These are phyloP conservation scores for Anguilla pacifica DNA, from an alignment of 2,797 vertebrate species.

Conservation along the genomic window DNA sequence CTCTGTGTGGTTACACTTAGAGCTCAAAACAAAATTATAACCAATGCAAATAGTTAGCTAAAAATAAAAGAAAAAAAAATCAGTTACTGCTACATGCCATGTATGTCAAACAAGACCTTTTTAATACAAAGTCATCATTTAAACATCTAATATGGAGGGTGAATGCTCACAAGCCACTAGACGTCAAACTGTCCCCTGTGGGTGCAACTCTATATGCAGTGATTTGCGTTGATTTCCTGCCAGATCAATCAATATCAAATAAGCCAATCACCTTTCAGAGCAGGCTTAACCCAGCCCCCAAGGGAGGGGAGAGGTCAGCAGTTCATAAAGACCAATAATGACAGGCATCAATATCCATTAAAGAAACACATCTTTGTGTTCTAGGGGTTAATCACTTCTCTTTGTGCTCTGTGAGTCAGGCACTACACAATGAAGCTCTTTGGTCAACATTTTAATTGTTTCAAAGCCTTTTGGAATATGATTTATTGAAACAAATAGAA, in stretches of 20 bases:
- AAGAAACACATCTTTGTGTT: constrained; percentile 5
- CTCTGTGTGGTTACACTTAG: background rate
- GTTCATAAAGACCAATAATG: constrained; percentile 1
- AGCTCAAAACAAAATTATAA: background rate
- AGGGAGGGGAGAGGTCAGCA: background rate
- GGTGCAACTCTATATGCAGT: background rate
- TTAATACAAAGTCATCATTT: background rate
- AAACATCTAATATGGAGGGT: background rate
- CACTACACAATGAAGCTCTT: background rate
- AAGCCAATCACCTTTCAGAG: constrained; percentile 25
- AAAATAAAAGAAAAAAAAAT: background rate
- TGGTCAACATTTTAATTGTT: background rate
- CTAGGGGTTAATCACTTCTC: background rate
- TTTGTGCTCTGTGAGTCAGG: background rate
- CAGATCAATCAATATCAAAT: constrained; percentile 18
- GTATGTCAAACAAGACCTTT: background rate
- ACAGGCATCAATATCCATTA: constrained; percentile 20
- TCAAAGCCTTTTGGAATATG: background rate
- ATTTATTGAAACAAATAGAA: background rate
- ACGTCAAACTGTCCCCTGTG: background rate
- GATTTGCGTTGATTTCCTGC: constrained; percentile 27
- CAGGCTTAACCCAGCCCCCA: background rate
- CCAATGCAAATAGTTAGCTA: background rate
- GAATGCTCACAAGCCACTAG: background rate
- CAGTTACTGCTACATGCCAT: background rate